Conservation (phyloP, 2,888 invertebrate species). For the Apamea anceps region DNA sequence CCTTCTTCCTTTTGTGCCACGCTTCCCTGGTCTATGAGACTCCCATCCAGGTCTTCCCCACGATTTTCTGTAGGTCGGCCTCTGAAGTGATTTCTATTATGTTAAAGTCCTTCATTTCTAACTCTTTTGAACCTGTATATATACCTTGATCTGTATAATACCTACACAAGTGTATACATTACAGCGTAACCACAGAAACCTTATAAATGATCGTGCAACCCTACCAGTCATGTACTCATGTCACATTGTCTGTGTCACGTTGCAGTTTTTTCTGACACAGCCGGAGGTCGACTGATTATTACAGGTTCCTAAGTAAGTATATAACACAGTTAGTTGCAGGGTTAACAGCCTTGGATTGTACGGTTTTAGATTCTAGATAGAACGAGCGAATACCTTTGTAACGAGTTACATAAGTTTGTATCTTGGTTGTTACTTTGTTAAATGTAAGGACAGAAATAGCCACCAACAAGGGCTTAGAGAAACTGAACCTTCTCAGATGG, state of each 20-base stretch:
- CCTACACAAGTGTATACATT: not conserved
- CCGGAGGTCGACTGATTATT: conserved; percentile 39
- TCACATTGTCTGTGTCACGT: conserved; percentile 48
- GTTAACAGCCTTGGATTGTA: conserved; percentile 49
- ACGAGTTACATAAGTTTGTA: conserved; percentile 16
- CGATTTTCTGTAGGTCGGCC: not conserved
- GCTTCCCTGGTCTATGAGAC: too few relatives aligned
- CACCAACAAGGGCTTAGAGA: not conserved
- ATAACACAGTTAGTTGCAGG: conserved; percentile 27
- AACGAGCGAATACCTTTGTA: conserved; percentile 15
- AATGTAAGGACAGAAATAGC: not conserved
- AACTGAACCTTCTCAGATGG: not conserved
- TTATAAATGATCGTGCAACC: conserved; percentile 14
- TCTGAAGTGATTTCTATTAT: not conserved
- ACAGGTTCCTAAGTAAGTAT: conserved; percentile 24
- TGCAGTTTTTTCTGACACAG: conserved; percentile 43
- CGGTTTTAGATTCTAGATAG: conserved; percentile 47
- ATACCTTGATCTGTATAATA: not conserved
- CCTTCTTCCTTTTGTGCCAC: too few relatives aligned
- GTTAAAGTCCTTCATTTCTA: not conserved
- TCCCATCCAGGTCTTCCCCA: not conserved
- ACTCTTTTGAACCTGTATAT: not conserved
- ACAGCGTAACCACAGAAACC: conserved; percentile 23
- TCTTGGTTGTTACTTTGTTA: conserved; percentile 16
- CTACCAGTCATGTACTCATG: conserved; percentile 23